Base-by-base conservation (phyloP, 2,113 vertebrate species). In the Ranitomeya imitator region DNA sequence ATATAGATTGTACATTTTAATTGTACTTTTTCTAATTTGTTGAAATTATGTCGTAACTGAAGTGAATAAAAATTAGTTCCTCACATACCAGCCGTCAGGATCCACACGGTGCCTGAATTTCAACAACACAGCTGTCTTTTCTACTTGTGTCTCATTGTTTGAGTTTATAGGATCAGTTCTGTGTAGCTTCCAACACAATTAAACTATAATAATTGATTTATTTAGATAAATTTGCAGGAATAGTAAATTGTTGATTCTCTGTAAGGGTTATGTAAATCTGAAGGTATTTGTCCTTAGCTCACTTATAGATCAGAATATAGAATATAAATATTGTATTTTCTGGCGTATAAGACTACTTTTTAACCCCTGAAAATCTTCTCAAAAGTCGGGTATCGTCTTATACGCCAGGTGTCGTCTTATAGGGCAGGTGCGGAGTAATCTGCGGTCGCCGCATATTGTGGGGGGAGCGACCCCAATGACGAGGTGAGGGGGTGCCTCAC, bases 271-370 rank as follows among this genome's bases (percentile, higher is more conserved):
- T 85, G 69, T 76, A 74, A 85, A 74, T 73, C 69, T 45, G 13
- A 51, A 37, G 67, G 84, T 85, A 76, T 85, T 85, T 85, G 84
- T 85, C 84, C 69, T 85, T 15, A 76, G 71, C 26, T 85, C 52
- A 85, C 84, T 85, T 76, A 45, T 23, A 76, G n/a, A 76, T 59
- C 23, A 51, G 59, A 76, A 74, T 60, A 85, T 74, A 85, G 57
- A 59, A 60, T 45, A 76, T 84, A 71, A 71, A 82, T 69, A n/a
- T n/a, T n/a, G n/a, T n/a, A n/a, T n/a, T n/a, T n/a, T n/a, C n/a
- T n/a, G n/a, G n/a, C n/a, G n/a, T n/a, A n/a, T n/a, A n/a, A n/a
- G n/a, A n/a, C n/a, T n/a, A n/a, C n/a, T n/a, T n/a, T n/a, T n/a
- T n/a, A n/a, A n/a, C n/a, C n/a, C n/a, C n/a, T n/a, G n/a, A n/a